Percentiles rank a stretch among this genome's conserved stretches.
Conservation (phyloP, 2,113 vertebrate genomes). For the Actenoides hombroni region DNA sequence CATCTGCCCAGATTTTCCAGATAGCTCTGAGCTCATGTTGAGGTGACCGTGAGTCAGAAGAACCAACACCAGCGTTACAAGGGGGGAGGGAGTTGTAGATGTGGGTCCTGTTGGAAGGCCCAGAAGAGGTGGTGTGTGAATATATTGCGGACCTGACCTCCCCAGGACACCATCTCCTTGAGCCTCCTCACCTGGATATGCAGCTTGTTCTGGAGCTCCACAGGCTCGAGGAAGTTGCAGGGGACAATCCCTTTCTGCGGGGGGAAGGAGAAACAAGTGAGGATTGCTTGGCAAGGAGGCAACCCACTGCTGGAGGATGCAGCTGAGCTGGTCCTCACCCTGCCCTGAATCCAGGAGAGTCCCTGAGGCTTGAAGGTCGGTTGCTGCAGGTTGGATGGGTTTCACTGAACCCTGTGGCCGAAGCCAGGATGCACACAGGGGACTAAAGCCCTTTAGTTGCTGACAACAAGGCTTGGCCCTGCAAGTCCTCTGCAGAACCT, state of each 20-base stretch:
- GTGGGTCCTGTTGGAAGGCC: background rate
- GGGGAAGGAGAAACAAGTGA: background rate
- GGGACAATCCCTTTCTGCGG: slow-evolving; percentile 91
- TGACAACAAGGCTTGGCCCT: background rate
- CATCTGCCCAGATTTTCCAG: background rate
- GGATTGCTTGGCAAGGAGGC: background rate
- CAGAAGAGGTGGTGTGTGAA: background rate
- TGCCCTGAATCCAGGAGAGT: background rate
- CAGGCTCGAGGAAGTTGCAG: slow-evolving; percentile 88
- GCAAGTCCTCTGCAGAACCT: background rate
- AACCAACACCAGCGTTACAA: background rate
- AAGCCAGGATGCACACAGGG: background rate
- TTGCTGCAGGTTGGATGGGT: background rate
- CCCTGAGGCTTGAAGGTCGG: background rate
- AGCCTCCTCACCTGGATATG: slow-evolving; percentile 72
- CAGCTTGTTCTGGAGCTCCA: slow-evolving; percentile 82
- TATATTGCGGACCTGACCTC: background rate
- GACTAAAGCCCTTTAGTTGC: background rate
- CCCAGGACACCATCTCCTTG: background rate
- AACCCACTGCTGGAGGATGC: background rate
- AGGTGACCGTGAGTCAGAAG: background rate
- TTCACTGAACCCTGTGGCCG: background rate
- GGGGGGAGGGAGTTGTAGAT: background rate
- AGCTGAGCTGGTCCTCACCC: background rate
- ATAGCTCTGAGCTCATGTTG: background rate